Evolutionary conservation across 2,888 invertebrate genomes (phyloP).

Genomic region (Leucozona laternaria): DNA sequence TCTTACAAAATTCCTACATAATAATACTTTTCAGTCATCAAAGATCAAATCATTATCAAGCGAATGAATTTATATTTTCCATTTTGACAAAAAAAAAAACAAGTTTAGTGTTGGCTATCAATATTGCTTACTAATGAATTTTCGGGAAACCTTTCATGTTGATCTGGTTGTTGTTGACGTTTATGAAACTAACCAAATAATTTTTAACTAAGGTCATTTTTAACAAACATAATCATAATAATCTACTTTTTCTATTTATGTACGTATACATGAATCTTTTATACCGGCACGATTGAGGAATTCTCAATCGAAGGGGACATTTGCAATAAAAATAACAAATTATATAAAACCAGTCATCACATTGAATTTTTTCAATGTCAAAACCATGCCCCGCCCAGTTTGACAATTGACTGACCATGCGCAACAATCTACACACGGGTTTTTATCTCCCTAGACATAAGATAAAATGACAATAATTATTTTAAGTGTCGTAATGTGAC

Average conservation of each 20-base stretch:
- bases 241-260: background rate
- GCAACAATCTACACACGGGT: constrained; percentile 9
- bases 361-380: constrained; percentile 35
- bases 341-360: constrained; percentile 26
- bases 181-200: background rate
- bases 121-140: background rate
- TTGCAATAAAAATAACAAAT: constrained; percentile 12
- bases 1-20: too few relatives aligned
- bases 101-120: background rate
- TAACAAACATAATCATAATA: background rate
- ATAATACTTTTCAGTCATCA: too few relatives aligned
- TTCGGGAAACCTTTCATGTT: background rate
- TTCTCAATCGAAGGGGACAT: background rate
- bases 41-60: too few relatives aligned
- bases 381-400: constrained; percentile 34
- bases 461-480: background rate
- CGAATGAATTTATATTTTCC: background rate
- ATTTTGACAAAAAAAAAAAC: background rate
- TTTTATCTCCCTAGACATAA: background rate
- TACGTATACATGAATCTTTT: background rate
- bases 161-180: background rate
- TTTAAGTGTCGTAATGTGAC: background rate
- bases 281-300: background rate
- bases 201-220: background rate
- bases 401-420: constrained; percentile 45